Base-by-base conservation (phyloP, 2,113 vertebrate species). In the Psilopsiagon aurifrons region DNA sequence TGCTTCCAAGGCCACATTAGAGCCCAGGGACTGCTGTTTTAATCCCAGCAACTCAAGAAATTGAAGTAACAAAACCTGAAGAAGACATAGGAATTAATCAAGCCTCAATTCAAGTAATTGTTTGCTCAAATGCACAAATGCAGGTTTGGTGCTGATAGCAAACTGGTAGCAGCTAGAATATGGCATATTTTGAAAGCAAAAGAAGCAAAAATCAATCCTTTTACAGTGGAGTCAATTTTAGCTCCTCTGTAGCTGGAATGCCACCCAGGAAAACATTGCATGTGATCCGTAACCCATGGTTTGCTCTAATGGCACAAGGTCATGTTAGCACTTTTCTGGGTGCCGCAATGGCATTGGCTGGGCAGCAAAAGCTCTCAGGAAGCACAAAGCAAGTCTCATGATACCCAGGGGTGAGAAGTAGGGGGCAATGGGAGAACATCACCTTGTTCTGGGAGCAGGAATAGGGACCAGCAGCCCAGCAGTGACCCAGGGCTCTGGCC, bases 341-440 rank as follows among this genome's bases (percentile, higher is more conserved):
- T 10, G 4, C 43, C 13, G 51, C 46, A 13, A 4, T 1, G 28
- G 43, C 74, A 31, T 13, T 35, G 46, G 29, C 47, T 16, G 13
- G 15, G 46, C 51, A 57, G 41, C 20, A 4, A 52, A n/a, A 59
- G 10, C 27, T 29, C 54, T 5, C 59, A 35, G 7, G 37, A 80
- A 25, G 10, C 13, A 17, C 29, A 3, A 11, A 19, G 28, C 7
- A 3, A 10, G n/a, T 44, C 47, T 67, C 41, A 11, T 2, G 1
- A 5, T 9, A n/a, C 3, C 82, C 41, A 0, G 0, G 17, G 67
- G 63, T 23, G 17, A 20, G 47, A 39, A 39, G 43, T 68, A 19
- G 3, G 33, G 23, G 24, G 6, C 39, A 17, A 35, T 1, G 8
- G 24, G 27, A 44, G 20, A 6, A 17, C 1, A 2, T 11, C 11